Percentiles rank a stretch among this genome's conserved stretches.
phyloP scores from a whole-genome alignment of 2,113 vertebrate genomes.

The Bos taurus region ARS-UCD2.0 NC_037344.1:6270001-6270500 shows the following conservation, averaged over 20 bases:
- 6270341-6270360: neutral
- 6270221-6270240: too few relatives aligned
- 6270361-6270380: neutral
- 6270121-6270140: neutral
- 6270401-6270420: fast-evolving
- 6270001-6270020: neutral
- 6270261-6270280: too few relatives aligned
- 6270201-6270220: too few relatives aligned
- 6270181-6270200: too few relatives aligned
- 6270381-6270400: neutral
- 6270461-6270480: fast-evolving
- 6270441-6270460: neutral
- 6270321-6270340: too few relatives aligned
- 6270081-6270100: neutral
- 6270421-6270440: neutral
- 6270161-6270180: too few relatives aligned
- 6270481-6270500: neutral
- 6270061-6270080: neutral
- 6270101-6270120: neutral
- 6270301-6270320: neutral
- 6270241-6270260: too few relatives aligned
- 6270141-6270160: neutral
- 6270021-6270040: neutral
- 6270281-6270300: too few relatives aligned
- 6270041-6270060: neutral